These are phyloP conservation scores for Chironomus riparius DNA, from an alignment of 2,888 invertebrate species.

Conservation along the genomic window DNA sequence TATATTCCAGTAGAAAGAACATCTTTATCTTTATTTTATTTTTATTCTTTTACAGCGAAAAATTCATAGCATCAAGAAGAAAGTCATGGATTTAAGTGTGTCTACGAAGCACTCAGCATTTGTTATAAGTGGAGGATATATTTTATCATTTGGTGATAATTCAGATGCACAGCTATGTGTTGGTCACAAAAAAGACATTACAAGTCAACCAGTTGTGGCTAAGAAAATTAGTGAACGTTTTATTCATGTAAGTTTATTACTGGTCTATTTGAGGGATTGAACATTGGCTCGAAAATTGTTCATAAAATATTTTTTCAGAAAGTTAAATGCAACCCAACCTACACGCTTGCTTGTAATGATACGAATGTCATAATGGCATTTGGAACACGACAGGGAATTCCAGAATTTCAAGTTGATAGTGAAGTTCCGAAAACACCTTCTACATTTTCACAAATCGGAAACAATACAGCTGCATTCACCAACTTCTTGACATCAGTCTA, in stretches of 20 bases:
- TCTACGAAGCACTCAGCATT: conserved; percentile 54
- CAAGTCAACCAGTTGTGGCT: conserved; percentile 36
- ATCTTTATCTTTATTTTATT: too few relatives aligned
- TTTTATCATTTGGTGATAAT: conserved; percentile 58
- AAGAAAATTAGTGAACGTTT: conserved; percentile 37
- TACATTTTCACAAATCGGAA: conserved; percentile 33
- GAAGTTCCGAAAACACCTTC: conserved; percentile 28
- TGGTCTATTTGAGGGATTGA: too few relatives aligned
- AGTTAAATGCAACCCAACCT: conserved; percentile 55
- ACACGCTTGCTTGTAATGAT: conserved; percentile 54
- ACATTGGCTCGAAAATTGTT: too few relatives aligned
- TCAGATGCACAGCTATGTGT: conserved; percentile 53
- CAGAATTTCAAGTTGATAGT: conserved; percentile 31
- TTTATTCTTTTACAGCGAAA: conserved; percentile 35
- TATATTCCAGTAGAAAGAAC: conserved; percentile 33
- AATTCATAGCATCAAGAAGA: conserved; percentile 46
- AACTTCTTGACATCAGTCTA: conserved; percentile 42
- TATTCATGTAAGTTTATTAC: conserved; percentile 35
- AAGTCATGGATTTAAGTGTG: conserved; percentile 50
- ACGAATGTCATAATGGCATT: conserved; percentile 61
- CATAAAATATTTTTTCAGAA: conserved; percentile 46
- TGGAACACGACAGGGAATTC: conserved; percentile 49
- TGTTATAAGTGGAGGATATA: conserved; percentile 53
- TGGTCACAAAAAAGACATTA: conserved; percentile 35
- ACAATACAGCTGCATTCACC: conserved; percentile 41